Conservation (phyloP, 2,797 vertebrate genomes). For the Smutsia gigantea region DNA sequence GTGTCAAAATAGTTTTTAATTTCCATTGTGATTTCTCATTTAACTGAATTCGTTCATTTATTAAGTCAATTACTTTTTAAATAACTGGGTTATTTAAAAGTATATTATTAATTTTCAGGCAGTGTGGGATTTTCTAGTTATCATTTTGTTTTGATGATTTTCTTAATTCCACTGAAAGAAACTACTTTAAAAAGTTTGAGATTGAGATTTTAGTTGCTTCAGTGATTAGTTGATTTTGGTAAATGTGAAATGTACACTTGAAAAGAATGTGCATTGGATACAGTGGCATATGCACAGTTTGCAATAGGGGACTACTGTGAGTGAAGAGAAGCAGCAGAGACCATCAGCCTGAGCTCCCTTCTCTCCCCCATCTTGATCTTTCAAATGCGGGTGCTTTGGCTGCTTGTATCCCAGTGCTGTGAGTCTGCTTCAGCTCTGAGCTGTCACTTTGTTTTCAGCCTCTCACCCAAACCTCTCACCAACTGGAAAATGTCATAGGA, state of each 20-base stretch:
- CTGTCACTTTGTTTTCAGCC: not conserved
- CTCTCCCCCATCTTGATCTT: not conserved
- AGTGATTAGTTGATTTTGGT: not conserved
- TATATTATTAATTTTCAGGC: not conserved
- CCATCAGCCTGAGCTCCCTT: not conserved
- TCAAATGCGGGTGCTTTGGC: not conserved
- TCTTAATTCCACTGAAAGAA: not conserved
- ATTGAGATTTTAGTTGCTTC: not conserved
- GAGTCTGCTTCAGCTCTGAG: not conserved
- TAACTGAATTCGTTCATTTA: not conserved
- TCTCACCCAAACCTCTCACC: not conserved
- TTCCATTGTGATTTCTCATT: not conserved
- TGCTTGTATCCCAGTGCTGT: not conserved
- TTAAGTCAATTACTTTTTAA: not conserved
- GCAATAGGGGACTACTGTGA: not conserved
- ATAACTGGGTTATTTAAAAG: not conserved
- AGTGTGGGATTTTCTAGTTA: not conserved
- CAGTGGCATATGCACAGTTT: not conserved
- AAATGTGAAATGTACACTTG: not conserved
- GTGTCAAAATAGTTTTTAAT: not conserved
- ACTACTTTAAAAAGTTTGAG: not conserved
- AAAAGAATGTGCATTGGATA: not conserved
- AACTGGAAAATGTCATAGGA: not conserved
- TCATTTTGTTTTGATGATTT: not conserved
- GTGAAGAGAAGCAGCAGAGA: not conserved